Evolutionary conservation across 2,797 vertebrate species (phyloP).

Genomic region (Pangasius djambal): DNA sequence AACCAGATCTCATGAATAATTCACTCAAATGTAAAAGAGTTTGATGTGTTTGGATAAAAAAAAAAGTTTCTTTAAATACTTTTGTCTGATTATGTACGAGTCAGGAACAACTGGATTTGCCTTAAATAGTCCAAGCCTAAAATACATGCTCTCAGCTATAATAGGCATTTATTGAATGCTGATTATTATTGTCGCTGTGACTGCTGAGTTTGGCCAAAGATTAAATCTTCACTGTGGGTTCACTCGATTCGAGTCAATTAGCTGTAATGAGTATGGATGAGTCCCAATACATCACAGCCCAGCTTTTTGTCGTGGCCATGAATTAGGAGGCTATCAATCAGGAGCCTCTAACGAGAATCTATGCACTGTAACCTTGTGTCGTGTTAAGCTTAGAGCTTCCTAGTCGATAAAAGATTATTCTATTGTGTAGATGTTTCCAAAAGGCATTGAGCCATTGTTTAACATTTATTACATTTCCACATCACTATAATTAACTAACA

Average conservation of each 20-base stretch:
- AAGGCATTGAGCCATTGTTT: neutral
- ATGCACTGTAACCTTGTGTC: constrained; percentile 25
- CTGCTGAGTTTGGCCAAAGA: constrained; percentile 39
- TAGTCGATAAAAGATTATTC: neutral
- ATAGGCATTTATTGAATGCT: constrained; percentile 36
- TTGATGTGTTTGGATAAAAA: neutral
- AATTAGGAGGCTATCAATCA: constrained; percentile 43
- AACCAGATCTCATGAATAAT: neutral
- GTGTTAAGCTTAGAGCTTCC: constrained; percentile 33
- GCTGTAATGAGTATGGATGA: constrained; percentile 55
- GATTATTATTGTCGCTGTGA: constrained; percentile 41
- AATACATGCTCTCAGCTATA: constrained; percentile 15
- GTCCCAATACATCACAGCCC: constrained; percentile 36
- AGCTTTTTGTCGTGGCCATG: constrained; percentile 30
- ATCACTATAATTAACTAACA: neutral
- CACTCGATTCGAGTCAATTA: constrained; percentile 51
- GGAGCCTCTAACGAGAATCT: constrained; percentile 35
- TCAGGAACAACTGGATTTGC: neutral
- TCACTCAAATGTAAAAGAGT: neutral
- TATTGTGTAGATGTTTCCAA: neutral
- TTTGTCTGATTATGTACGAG: neutral
- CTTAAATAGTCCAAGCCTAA: neutral
- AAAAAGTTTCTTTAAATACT: neutral
- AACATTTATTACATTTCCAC: neutral
- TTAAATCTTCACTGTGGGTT: constrained; percentile 21